phyloP scores from a whole-genome alignment of 2,888 invertebrate genomes.

The Agrotis ipsilon region DNA sequence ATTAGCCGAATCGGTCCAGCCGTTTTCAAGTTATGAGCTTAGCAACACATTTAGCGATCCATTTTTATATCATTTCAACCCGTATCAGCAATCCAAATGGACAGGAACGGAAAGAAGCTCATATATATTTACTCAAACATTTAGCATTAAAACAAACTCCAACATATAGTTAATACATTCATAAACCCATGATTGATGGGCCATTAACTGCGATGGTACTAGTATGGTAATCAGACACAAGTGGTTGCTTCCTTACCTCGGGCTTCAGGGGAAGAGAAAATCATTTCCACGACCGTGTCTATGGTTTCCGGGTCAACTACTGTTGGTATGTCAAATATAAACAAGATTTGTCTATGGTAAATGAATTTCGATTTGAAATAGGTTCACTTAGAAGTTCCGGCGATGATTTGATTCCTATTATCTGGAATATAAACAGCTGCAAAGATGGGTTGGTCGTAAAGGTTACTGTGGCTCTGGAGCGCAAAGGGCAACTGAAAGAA shows the following conservation, averaged over 20 bases:
- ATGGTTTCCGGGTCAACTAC: slow-evolving; percentile 34
- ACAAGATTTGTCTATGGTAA: not conserved
- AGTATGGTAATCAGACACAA: slow-evolving; percentile 42
- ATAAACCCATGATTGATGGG: slow-evolving; percentile 43
- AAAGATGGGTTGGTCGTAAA: too few species aligned
- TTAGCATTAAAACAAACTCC: slow-evolving; percentile 2
- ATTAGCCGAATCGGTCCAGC: too few species aligned
- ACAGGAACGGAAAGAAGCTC: too few species aligned
- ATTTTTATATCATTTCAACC: too few species aligned
- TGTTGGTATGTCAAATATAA: slow-evolving; percentile 24
- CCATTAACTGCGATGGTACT: slow-evolving; percentile 34
- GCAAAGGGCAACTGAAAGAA: too few species aligned
- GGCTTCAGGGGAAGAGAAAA: slow-evolving; percentile 41
- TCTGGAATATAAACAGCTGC: not conserved
- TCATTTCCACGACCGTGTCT: slow-evolving; percentile 26
- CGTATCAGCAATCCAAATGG: too few species aligned
- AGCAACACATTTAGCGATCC: too few species aligned
- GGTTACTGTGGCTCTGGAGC: too few species aligned
- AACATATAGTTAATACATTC: slow-evolving; percentile 26
- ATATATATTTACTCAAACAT: not conserved
- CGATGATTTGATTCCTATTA: not conserved
- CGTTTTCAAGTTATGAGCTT: too few species aligned
- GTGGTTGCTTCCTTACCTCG: slow-evolving; percentile 39
- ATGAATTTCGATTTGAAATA: too few species aligned
- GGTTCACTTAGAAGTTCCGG: not conserved